Conservation (phyloP, 2,888 invertebrate species). For the Pegoplata infirma region DNA sequence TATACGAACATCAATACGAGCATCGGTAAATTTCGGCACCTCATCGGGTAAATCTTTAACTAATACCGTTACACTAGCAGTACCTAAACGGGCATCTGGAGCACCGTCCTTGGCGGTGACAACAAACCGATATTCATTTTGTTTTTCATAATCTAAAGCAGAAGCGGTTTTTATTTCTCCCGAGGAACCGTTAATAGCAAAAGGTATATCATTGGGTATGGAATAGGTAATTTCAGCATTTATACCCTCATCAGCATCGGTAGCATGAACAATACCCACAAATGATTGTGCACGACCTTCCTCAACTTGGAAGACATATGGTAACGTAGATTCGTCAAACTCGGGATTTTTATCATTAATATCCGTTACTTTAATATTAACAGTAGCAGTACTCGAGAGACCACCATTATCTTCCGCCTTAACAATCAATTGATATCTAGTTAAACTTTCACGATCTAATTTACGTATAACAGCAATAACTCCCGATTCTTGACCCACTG, state of each 20-base stretch:
- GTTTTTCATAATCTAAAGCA: slow-evolving; percentile 89
- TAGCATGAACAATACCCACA: slow-evolving; percentile 90
- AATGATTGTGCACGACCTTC: slow-evolving; percentile 82
- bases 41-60: slow-evolving; percentile 90
- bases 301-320: slow-evolving; percentile 89
- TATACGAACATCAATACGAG: slow-evolving; percentile 87
- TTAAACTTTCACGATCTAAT: slow-evolving; percentile 92
- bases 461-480: slow-evolving; percentile 90
- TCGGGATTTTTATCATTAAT: slow-evolving; percentile 95
- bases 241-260: slow-evolving; percentile 90
- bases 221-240: slow-evolving; percentile 90
- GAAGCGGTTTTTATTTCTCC: slow-evolving; percentile 88
- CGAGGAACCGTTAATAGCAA: slow-evolving; percentile 87
- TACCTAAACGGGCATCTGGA: slow-evolving; percentile 89
- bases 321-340: slow-evolving; percentile 85
- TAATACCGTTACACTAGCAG: slow-evolving; percentile 89
- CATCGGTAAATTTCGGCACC: slow-evolving; percentile 86
- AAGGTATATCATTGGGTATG: slow-evolving; percentile 88
- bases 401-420: slow-evolving; percentile 92
- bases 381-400: slow-evolving; percentile 88
- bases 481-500: slow-evolving; percentile 91
- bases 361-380: slow-evolving; percentile 93
- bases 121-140: slow-evolving; percentile 86
- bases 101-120: slow-evolving; percentile 94
- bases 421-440: slow-evolving; percentile 91